Percentiles rank a stretch among this genome's conserved stretches.
Conservation (phyloP, 2,113 vertebrate species). For the Peromyscus californicus region DNA sequence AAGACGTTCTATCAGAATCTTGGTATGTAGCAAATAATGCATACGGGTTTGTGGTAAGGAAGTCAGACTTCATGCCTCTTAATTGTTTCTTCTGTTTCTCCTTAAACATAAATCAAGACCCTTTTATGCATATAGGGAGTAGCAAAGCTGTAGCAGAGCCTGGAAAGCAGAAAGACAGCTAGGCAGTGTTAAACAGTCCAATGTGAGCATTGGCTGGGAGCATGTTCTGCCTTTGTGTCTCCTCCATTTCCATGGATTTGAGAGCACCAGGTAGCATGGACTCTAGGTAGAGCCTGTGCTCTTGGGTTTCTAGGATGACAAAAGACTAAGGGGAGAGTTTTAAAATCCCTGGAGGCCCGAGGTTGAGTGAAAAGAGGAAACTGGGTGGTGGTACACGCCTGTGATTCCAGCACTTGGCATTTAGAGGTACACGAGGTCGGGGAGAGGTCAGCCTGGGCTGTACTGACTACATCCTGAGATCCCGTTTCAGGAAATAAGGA, state of each 20-base stretch:
- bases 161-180: neutral
- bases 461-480: neutral
- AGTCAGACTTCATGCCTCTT: neutral
- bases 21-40: neutral
- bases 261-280: neutral
- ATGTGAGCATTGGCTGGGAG: neutral
- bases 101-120: neutral
- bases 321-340: neutral
- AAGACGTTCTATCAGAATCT: neutral
- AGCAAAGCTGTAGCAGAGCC: neutral
- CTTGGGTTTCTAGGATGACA: neutral
- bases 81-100: neutral
- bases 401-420: neutral
- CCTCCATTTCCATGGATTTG: neutral
- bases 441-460: neutral
- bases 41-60: neutral
- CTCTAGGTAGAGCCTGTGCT: neutral
- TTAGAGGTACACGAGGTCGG: neutral
- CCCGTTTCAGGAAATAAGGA: neutral
- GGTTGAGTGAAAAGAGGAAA: neutral
- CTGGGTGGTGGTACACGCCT: neutral
- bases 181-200: neutral
- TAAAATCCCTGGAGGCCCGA: neutral
- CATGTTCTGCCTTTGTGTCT: neutral
- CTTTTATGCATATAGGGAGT: neutral